Base-by-base conservation (phyloP, 2,888 invertebrate genomes). In the Pachycephus smyrnensis region DNA sequence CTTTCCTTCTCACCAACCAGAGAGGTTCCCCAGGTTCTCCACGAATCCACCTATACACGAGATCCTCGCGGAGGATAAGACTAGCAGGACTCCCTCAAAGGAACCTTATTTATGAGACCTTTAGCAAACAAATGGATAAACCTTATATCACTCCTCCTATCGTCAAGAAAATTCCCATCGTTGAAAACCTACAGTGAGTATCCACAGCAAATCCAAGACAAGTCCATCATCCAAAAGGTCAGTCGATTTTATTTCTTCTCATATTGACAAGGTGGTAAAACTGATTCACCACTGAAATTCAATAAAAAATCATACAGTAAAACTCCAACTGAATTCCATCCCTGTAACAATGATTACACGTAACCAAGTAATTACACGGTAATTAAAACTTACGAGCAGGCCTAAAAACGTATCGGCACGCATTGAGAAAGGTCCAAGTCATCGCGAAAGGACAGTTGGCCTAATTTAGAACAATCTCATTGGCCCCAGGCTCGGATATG, bases 91-190 rank as follows among this genome's bases (percentile, higher is more conserved):
- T 81, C 79, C 80, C 80, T 91, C 90, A 90, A 91, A 91, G 90
- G 88, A 87, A 90, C 88, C 89, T 90, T 90, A 91, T 91, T 91
- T 90, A 91, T 90, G 90, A 91, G 91, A 90, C 88, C 90, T 89
- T 91, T 86, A 88, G 90, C 88, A 91, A 90, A 90, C 90, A 91
- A 90, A 90, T 90, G 90, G 90, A 90, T 91, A 89, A 90, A 90
- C 89, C 89, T 90, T 90, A 90, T 90, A 91, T 90, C 55, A 9
- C 9, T 55, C 55, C 9, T 55, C 23, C 55, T 55, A 55, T 55
- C 55, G 55, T 23, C 55, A 55, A 55, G 55, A 55, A 55, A 23
- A 55, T 55, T 23, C 9, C 55, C 55, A 55, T 55, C 55, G 15
- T 23, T 9, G 23, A 55, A 55, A 55, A 55, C 23, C 55, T 55